Evolutionary conservation across 2,888 invertebrate genomes (phyloP), one percentile per base, ranked within the genome.

Genomic region (Dryobota labecula): DNA sequence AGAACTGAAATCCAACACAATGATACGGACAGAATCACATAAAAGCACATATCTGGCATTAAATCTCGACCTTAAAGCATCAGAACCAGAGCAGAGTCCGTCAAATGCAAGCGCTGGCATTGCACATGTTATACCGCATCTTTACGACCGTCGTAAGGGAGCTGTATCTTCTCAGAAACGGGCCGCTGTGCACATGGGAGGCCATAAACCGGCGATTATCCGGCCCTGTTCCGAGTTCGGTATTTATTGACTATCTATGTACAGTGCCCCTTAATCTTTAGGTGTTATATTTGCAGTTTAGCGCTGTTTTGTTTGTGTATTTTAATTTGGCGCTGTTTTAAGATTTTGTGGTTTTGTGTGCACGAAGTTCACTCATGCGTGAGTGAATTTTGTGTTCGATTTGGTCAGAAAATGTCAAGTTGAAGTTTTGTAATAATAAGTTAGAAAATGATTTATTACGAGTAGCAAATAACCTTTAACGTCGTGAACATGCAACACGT

Each of bases 61-160:
- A 76, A 61, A 72, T 63, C 60, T 36, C 47, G 62, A 79, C 77
- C 70, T 84, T 77, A 74, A 82, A 81, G 71, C 78, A 80, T 60
- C 78, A 76, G 75, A 65, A 45, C 30, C 71, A 74, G 75, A 74
- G 64, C 74, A 49, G 76, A 77, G 86, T 79, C 81, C 82, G 88
- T 82, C 84, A 81, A 83, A 84, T 84, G 89, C 89, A 87, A 85
- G 85, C 89, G 82, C 88, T 86, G 86, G 86, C 90, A 88, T 84
- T 92, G 93, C 95, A 95, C 94, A 95, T 95, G 95, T 94, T 94
- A 58, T 36, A 95, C 95, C 95, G 86, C 95, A 95, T 87, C 86
- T 94, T 95, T 94, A 95, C 90, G 92, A 88, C 85, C 91, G 91
- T 92, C 93, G 90, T 92, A 93, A 94, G 94, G 93, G 92, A 92